Percentiles rank a stretch among this genome's conserved stretches.
These are phyloP conservation scores for Beaufortia kweichowensis DNA, from an alignment of 2,113 vertebrate species.

Conservation along the genomic window DNA sequence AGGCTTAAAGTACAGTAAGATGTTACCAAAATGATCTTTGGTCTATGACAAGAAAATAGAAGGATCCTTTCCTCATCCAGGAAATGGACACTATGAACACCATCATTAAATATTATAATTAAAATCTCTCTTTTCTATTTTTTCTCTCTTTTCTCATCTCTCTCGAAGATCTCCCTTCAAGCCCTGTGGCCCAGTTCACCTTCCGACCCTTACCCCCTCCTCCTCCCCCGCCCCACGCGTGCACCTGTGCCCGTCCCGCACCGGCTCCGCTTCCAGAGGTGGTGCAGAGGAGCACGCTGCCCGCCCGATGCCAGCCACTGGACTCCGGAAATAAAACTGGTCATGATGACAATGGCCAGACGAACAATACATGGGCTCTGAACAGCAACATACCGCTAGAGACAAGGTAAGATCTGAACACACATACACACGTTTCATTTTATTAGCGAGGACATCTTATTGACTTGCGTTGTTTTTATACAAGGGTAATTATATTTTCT, in stretches of 20 bases:
- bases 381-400: slow-evolving; percentile 89
- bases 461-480: no score
- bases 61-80: slow-evolving; percentile 7
- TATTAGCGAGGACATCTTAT: no score
- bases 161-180: slow-evolving; percentile 77
- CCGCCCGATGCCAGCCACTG: slow-evolving; percentile 79
- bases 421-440: neutral
- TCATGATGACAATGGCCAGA: slow-evolving; percentile 76
- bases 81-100: slow-evolving; percentile 19
- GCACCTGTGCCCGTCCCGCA: slow-evolving; percentile 79
- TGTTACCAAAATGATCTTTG: neutral
- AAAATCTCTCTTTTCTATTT: neutral
- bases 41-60: slow-evolving; percentile 22
- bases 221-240: slow-evolving; percentile 79
- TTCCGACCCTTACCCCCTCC: slow-evolving; percentile 84
- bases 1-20: neutral
- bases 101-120: slow-evolving; percentile 34
- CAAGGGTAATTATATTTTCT: no score
- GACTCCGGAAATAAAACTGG: slow-evolving; percentile 70
- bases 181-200: slow-evolving; percentile 83
- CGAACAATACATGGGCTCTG: slow-evolving; percentile 87
- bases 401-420: slow-evolving; percentile 75
- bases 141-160: slow-evolving; percentile 11
- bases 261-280: slow-evolving; percentile 70
- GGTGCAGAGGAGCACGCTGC: slow-evolving; percentile 81